Conservation (phyloP, 1,140 invertebrate genomes). For the Bombus waltoni region DNA sequence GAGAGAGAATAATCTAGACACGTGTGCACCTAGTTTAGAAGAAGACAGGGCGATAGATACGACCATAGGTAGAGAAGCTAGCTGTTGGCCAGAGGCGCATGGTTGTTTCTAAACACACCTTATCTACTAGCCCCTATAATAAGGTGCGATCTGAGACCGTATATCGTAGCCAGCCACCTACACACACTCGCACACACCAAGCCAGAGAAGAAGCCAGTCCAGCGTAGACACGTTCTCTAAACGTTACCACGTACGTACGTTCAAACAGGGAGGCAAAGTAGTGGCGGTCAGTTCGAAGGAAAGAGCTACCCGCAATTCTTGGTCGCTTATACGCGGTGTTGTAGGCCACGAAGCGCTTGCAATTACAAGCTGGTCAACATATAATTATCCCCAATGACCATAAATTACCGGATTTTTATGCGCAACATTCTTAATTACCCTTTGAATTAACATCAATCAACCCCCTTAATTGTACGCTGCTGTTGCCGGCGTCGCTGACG, state of each 20-base stretch:
- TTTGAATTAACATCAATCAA: conserved; percentile 84
- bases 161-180: conserved; percentile 64
- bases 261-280: neutral
- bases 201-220: conserved; percentile 40
- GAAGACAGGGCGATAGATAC: conserved; percentile 17
- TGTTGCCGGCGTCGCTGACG: conserved; percentile 72
- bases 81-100: conserved; percentile 74
- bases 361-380: conserved; percentile 84
- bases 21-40: neutral
- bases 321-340: conserved; percentile 53
- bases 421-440: conserved; percentile 83
- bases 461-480: conserved; percentile 81
- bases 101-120: conserved; percentile 77
- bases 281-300: conserved; percentile 31
- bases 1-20: neutral
- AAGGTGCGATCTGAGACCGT: conserved; percentile 80
- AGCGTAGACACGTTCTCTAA: neutral
- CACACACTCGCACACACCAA: neutral
- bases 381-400: conserved; percentile 83
- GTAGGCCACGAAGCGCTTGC: conserved; percentile 76
- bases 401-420: conserved; percentile 83
- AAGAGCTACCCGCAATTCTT: conserved; percentile 64
- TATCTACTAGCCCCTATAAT: conserved; percentile 81
- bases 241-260: neutral
- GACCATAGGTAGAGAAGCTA: conserved; percentile 65